phyloP scores from a whole-genome alignment of 1,140 invertebrate species.

The Pentalonia nigronervosa region DNA sequence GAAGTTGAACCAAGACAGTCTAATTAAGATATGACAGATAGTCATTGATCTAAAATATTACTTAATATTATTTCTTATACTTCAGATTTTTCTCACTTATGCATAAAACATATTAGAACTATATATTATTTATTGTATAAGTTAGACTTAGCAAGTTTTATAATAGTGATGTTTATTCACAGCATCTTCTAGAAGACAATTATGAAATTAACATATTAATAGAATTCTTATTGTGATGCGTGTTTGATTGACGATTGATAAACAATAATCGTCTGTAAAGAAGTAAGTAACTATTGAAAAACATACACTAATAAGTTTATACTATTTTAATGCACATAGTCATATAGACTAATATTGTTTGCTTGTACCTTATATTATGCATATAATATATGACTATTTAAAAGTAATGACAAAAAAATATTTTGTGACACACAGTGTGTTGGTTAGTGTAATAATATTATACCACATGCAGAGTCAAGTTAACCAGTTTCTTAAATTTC shows the following conservation, averaged over 20 bases:
- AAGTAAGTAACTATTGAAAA: not conserved
- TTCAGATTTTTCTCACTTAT: not conserved
- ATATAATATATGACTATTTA: too few species aligned
- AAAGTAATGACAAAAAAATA: not conserved
- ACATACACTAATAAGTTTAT: not conserved
- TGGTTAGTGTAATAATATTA: not conserved
- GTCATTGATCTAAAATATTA: too few species aligned
- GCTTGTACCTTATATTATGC: not conserved
- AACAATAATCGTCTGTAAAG: not conserved
- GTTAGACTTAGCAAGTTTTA: too few species aligned
- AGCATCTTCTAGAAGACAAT: too few species aligned
- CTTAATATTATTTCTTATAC: too few species aligned
- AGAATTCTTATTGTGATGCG: not conserved
- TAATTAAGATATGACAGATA: too few species aligned
- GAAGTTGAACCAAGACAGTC: too few species aligned
- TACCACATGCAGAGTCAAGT: not conserved
- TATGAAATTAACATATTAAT: too few species aligned
- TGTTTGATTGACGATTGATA: not conserved
- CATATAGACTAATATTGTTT: not conserved
- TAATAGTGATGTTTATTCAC: too few species aligned
- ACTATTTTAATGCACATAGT: too few species aligned
- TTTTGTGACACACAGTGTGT: not conserved
- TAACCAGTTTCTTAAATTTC: constrained; percentile 30
- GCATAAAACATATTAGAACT: too few species aligned
- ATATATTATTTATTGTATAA: too few species aligned